Base-by-base conservation (phyloP, 2,113 vertebrate species). In the Perognathus longimembris region DNA sequence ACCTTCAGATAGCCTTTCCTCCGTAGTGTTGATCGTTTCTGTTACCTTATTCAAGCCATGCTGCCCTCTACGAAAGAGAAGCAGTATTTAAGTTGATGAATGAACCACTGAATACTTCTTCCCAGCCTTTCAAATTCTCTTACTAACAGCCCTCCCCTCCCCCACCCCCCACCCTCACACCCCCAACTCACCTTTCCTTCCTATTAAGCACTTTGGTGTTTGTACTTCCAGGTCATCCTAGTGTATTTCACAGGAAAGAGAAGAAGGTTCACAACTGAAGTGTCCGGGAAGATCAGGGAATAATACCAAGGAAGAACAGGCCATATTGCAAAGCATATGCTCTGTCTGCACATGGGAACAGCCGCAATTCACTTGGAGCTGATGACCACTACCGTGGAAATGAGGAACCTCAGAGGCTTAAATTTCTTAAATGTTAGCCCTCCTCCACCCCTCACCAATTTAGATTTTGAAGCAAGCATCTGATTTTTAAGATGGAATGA, bases 281-380 rank as follows among this genome's bases (percentile, higher is more conserved):
- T 15, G 6, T 17, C 20, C 20, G 14, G 26, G 30, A 61, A 12
- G 54, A 45, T 6, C 11, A 15, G 50, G 50, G 17, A 54, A 54
- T 54, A 54, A 54, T 54, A 54, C 12, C 50, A 54, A 54, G 50
- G 50, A 12, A 14, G 8, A 84, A 14, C 3, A 38, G 45, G 4
- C 7, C 17, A 0, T 17, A 3, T 32, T 54, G 1, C 4, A 76
- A 26, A 59, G 28, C 9, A 1, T 17, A 11, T 3, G 11, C 0
- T 28, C 36, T 20, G 1, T 59, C 28, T n/a, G 15, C 7, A 30
- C 12, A 15, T 11, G 66, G n/a, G 32, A 42, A 8, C 54, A 77
- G 32, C 40, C n/a, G 28, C 2, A 17, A 12, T 4, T 5, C 20
- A 22, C 20, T 54, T 12, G 12, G 2, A 76, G 22, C 38, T 42